Base-by-base conservation (phyloP, 2,797 vertebrate species). In the Silurus lanzhouensis region DNA sequence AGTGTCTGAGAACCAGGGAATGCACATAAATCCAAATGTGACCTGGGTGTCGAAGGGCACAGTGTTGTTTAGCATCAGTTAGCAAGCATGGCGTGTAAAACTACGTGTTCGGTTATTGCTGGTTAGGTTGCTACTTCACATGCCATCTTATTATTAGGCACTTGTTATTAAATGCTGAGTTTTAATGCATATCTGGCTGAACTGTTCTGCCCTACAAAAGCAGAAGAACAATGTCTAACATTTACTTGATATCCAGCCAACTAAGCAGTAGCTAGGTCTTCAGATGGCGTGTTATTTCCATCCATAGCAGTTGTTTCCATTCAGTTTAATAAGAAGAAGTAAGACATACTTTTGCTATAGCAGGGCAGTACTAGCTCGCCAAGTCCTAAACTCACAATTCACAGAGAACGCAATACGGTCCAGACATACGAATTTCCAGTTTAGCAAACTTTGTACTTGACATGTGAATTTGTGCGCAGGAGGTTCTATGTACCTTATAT, bases 161-260 rank as follows among this genome's bases (percentile, higher is more conserved):
- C 77, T 66, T 81, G 25, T n/a, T 64, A 81, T 64, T 31, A 75
- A 85, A 81, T 81, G 68, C 67, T 72, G 15, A 84, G 76, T 71
- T 48, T 64, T 7, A 72, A 85, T 27, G 83, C 77, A 52, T 38
- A 48, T 81, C 44, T 19, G 22, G 68, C 78, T 57, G 27, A 63
- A 58, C 48, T 67, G 67, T 44, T 46, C 12, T 17, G 60, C 31
- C 27, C 60, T 25, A 63, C 31, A 46, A 25, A 67, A 81, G n/a
- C 79, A 55, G 44, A 67, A 52, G 38, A 20, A 25, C 12, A 67
- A 19, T 12, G 44, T 48, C n/a, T 8, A 46, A 15, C 13, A 1
- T 79, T 10, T 46, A 25, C 7, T 25, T 15, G 38, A 80, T n/a
- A 10, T 79, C 38, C 77, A 63, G 60, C 77, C 25, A 17, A n/a